phyloP scores from a whole-genome alignment of 92 coral and sea anemone genomes.

The Parazoanthus swiftii region DNA sequence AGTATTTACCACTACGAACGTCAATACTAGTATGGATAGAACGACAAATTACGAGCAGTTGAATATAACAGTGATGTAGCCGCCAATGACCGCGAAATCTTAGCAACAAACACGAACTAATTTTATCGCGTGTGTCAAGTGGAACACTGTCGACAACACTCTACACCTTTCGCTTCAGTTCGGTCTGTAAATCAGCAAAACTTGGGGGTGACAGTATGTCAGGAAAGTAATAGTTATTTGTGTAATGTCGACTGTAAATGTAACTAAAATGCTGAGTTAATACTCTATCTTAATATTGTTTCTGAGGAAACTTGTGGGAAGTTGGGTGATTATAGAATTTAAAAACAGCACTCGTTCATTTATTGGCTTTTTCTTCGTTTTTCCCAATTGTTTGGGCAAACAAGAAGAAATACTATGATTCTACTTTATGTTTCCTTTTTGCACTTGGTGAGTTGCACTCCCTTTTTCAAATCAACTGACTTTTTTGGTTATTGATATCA shows the following conservation, averaged over 20 bases:
- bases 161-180: neutral
- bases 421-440: too few relatives aligned
- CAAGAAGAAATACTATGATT: neutral
- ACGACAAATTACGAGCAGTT: neutral
- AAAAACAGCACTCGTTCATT: neutral
- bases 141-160: neutral
- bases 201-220: neutral
- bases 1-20: neutral
- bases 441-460: neutral
- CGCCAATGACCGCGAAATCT: neutral
- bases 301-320: neutral
- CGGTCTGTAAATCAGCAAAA: neutral
- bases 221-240: neutral
- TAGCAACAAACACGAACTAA: neutral
- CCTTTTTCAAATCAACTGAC: neutral
- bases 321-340: neutral
- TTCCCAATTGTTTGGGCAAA: neutral
- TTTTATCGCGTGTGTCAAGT: neutral
- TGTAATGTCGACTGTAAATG: neutral
- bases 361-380: conserved; percentile 2
- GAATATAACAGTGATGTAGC: neutral
- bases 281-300: neutral
- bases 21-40: neutral
- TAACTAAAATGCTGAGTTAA: neutral
- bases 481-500: neutral